A percentile compares a stretch with the other conserved stretches of the same genome.
Conservation (phyloP, 2,113 vertebrate genomes). For the Corythoichthys intestinalis region DNA sequence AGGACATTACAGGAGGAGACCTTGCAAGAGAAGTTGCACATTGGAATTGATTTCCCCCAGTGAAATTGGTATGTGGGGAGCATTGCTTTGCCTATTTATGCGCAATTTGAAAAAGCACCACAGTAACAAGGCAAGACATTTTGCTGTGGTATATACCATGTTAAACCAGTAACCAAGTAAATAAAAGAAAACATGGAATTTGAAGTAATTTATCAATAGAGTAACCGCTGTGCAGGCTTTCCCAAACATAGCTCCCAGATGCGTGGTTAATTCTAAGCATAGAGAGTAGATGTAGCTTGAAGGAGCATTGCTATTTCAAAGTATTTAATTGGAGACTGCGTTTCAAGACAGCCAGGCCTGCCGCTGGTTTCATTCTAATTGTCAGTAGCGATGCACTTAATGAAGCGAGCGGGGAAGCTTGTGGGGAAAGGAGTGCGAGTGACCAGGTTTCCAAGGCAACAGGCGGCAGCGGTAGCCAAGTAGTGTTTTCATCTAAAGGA, state of each 20-base stretch:
- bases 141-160: conserved; percentile 29
- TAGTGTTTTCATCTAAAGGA: conserved; percentile 73
- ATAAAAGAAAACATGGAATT: conserved; percentile 27
- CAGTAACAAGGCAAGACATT: conserved; percentile 17
- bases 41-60: conserved; percentile 15
- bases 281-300: conserved; percentile 59
- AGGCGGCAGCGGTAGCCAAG: conserved; percentile 59
- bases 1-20: background rate
- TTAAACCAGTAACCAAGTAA: conserved; percentile 17
- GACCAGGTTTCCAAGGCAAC: conserved; percentile 78
- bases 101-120: conserved; percentile 26
- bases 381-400: conserved; percentile 74
- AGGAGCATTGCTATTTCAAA: conserved; percentile 65
- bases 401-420: conserved; percentile 72
- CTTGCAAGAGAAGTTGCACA: conserved; percentile 8
- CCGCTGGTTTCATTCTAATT: conserved; percentile 77
- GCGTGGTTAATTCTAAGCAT: conserved; percentile 53
- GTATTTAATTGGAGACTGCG: conserved; percentile 74
- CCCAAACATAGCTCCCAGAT: conserved; percentile 55
- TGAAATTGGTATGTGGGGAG: conserved; percentile 12
- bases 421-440: conserved; percentile 70
- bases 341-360: conserved; percentile 73
- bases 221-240: conserved; percentile 33
- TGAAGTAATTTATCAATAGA: conserved; percentile 37
- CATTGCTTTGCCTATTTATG: conserved; percentile 43